These are phyloP conservation scores for Leptodactylus fallax DNA, from an alignment of 2,797 vertebrate genomes.

Conservation along the genomic window DNA sequence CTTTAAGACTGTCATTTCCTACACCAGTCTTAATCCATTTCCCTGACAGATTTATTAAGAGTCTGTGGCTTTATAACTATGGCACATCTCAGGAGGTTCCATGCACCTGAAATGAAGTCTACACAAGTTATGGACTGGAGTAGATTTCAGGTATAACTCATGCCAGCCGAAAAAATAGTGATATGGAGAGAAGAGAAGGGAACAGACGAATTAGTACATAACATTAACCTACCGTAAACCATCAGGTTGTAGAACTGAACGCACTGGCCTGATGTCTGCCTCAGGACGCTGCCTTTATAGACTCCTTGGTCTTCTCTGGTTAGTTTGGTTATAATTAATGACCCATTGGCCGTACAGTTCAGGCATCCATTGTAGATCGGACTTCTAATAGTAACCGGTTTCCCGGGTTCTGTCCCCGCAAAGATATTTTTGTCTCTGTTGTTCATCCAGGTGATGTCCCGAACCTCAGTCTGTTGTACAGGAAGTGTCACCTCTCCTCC, in stretches of 20 bases:
- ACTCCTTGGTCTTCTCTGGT: slow-evolving; percentile 21
- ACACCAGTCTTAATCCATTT: no score
- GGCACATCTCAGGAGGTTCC: no score
- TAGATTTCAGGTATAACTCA: background rate
- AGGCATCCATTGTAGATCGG: background rate
- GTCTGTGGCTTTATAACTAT: no score
- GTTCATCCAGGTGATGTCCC: slow-evolving; percentile 5
- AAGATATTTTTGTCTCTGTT: background rate
- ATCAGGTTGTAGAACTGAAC: background rate
- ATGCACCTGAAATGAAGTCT: no score
- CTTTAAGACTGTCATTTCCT: no score
- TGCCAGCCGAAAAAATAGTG: no score
- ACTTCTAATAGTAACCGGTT: background rate
- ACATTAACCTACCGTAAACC: background rate
- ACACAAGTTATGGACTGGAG: no score
- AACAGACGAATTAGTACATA: background rate
- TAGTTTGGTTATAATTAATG: slow-evolving; percentile 14
- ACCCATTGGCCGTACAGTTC: background rate
- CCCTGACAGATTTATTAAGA: no score
- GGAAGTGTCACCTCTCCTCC: background rate
- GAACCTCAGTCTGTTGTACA: background rate
- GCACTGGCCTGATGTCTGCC: background rate
- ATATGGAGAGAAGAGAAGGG: background rate
- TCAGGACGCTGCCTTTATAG: slow-evolving; percentile 6
- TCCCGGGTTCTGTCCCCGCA: background rate